phyloP scores from a whole-genome alignment of 2,113 vertebrate genomes.

The Astur gentilis region DNA sequence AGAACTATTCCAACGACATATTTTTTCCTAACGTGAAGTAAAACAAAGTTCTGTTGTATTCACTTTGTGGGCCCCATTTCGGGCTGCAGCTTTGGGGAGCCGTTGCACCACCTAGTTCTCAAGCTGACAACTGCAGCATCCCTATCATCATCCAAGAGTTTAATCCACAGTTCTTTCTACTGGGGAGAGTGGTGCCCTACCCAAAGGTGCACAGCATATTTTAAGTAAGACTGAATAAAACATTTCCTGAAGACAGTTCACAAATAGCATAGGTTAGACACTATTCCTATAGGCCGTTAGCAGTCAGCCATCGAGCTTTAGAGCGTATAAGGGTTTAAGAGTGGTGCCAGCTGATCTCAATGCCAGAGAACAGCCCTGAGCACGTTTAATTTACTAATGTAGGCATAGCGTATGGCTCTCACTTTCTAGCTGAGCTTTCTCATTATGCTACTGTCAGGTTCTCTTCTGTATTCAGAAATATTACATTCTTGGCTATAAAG shows the following conservation, averaged over 20 bases:
- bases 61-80: neutral
- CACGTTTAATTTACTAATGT: neutral
- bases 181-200: neutral
- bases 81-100: neutral
- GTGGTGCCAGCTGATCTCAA: neutral
- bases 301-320: neutral
- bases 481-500: neutral
- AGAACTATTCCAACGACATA: neutral
- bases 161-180: neutral
- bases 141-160: neutral
- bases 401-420: neutral
- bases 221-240: neutral
- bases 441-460: neutral
- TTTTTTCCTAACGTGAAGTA: neutral
- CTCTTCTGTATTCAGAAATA: neutral
- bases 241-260: neutral
- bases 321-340: rapidly evolving
- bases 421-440: neutral
- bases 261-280: neutral
- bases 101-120: neutral
- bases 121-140: neutral
- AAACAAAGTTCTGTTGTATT: neutral
- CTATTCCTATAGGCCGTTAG: neutral
- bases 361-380: neutral
- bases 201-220: neutral